Evolutionary conservation across 1,140 invertebrate genomes (phyloP), one percentile per base, ranked within the genome.

Genomic region (Gryllus bimaculatus): DNA sequence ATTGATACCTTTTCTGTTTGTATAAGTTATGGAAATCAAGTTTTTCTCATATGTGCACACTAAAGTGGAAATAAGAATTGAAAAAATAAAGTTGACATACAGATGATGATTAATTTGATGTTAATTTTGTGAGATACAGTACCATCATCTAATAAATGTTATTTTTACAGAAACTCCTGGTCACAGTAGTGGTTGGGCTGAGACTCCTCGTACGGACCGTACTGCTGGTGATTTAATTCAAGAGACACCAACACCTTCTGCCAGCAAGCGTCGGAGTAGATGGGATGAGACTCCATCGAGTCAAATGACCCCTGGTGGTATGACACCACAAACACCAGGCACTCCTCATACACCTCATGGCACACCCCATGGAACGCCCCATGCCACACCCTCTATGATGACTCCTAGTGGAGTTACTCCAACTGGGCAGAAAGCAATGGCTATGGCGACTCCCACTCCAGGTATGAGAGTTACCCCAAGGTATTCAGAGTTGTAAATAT

Each of bases 271-370:
- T 10, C 88, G 95, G 49, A 96, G 94, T 47, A 89, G 98, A 80
- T 99, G 98, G 98, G 98, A 99, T 85, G 97, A 99, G 86, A 99
- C 98, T 0, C 98, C 96, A 0, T 91, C 91, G 4, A 91, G 90
- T 79, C 91, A 89, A 79, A 83, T 85, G 78, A 88, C 92, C 49
- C 90, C 91, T 13, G 89, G 89, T 49, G 88, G 88, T 12, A 82
- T 83, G 81, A 84, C 84, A 20, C 80, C 80, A 20, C 77, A 78
- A 83, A 86, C 26, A 83, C 85, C 73, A 78, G 89, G 88, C 90
- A 93, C 94, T 8, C 92, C 94, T 6, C 90, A 91, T 81, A 92
- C 90, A 0, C 92, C 90, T 13, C 89, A 89, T 82, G 88, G 90
- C 73, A 93, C 92, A 4, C 92, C 92, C 8, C 87, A 89, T 47